These are phyloP conservation scores for Dolichallabes microphthalmus DNA, from an alignment of 2,113 vertebrate genomes.

Conservation along the genomic window DNA sequence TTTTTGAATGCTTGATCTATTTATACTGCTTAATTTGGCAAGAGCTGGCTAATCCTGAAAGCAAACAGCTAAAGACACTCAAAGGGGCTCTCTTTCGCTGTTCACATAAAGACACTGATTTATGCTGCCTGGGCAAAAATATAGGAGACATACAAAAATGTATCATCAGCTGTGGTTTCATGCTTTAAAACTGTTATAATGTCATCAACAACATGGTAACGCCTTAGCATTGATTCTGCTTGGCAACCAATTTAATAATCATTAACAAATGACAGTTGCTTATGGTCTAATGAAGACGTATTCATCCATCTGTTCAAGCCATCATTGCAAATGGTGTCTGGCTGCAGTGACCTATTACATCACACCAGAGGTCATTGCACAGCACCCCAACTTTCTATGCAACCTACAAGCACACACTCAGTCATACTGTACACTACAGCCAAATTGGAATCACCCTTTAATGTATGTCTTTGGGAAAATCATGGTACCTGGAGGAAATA, in stretches of 20 bases:
- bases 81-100: not conserved
- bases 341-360: too few species aligned
- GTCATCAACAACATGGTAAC: not conserved
- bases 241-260: not conserved
- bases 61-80: not conserved
- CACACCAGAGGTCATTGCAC: too few species aligned
- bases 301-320: not conserved
- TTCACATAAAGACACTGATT: not conserved
- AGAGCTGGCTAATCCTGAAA: not conserved
- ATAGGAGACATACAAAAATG: not conserved
- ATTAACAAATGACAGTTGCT: not conserved
- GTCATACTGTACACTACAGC: too few species aligned
- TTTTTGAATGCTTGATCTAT: not conserved
- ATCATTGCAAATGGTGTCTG: too few species aligned
- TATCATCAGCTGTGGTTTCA: not conserved
- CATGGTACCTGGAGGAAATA: too few species aligned
- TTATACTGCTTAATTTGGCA: not conserved
- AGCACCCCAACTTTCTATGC: too few species aligned
- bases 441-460: too few species aligned
- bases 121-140: not conserved
- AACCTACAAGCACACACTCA: too few species aligned
- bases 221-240: not conserved
- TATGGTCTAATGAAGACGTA: not conserved
- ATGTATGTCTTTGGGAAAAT: too few species aligned
- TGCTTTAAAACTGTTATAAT: not conserved